Conservation (phyloP, 1,140 invertebrate species). For the Halictus rubicundus region DNA sequence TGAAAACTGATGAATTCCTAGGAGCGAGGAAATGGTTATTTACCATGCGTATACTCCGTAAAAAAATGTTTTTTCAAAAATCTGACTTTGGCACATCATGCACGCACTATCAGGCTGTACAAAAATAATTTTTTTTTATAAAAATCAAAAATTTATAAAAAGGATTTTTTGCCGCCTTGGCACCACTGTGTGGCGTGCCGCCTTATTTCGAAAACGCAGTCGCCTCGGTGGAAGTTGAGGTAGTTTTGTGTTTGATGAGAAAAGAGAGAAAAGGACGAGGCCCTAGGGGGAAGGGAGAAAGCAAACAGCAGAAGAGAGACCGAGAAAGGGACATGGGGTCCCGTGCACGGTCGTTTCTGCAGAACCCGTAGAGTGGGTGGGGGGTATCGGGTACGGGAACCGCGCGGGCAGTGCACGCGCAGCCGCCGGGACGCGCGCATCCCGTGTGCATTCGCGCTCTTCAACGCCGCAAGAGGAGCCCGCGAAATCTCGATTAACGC, state of each 20-base stretch:
- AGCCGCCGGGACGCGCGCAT: constrained; percentile 76
- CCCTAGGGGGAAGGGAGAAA: not conserved
- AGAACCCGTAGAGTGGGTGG: constrained; percentile 28
- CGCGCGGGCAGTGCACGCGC: constrained; percentile 73
- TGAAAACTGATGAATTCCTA: too few species aligned
- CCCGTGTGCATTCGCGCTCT: constrained; percentile 55
- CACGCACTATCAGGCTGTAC: too few species aligned
- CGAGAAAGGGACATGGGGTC: constrained; percentile 52
- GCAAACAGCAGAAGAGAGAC: constrained; percentile 9
- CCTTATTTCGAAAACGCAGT: not conserved
- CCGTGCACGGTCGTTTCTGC: constrained; percentile 53
- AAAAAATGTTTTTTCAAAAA: too few species aligned
- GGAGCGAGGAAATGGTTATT: too few species aligned
- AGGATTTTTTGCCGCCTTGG: too few species aligned
- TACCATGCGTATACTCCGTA: too few species aligned
- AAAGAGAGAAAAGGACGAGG: constrained; percentile 17
- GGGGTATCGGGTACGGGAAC: constrained; percentile 45
- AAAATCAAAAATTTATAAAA: too few species aligned
- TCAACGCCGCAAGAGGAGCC: constrained; percentile 57
- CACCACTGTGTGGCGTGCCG: too few species aligned
- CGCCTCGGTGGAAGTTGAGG: constrained; percentile 3
- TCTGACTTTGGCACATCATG: too few species aligned
- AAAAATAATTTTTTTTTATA: too few species aligned
- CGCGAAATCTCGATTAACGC: constrained; percentile 69
- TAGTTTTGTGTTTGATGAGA: constrained; percentile 16